phyloP scores from a whole-genome alignment of 2,888 invertebrate genomes.

The Erannis defoliaria region DNA sequence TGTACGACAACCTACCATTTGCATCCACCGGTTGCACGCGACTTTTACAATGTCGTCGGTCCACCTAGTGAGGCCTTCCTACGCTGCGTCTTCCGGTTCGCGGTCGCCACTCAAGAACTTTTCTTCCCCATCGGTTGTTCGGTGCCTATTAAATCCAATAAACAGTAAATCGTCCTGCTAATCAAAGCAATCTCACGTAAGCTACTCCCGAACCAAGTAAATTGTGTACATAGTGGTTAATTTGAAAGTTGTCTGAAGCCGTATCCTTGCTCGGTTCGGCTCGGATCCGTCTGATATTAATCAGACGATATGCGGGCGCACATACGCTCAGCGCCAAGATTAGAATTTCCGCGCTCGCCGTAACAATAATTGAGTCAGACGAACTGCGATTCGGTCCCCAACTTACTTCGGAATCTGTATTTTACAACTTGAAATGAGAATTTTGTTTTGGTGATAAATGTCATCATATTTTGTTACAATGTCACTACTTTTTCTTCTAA shows the following conservation, averaged over 20 bases:
- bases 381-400: conserved; percentile 59
- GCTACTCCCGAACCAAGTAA: conserved; percentile 13
- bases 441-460: conserved; percentile 22
- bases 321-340: conserved; percentile 73
- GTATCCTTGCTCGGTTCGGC: conserved; percentile 45
- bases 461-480: background rate
- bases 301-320: conserved; percentile 75
- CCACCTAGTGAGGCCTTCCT: too few relatives aligned
- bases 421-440: conserved; percentile 31
- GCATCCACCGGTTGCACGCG: too few relatives aligned
- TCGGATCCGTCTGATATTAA: conserved; percentile 65
- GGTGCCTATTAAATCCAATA: too few relatives aligned
- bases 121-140: too few relatives aligned
- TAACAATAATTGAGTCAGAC: conserved; percentile 77
- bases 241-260: conserved; percentile 74
- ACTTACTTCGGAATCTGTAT: conserved; percentile 39
- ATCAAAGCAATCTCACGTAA: background rate
- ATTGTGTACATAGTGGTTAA: conserved; percentile 51
- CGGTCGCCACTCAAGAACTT: too few relatives aligned
- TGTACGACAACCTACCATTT: too few relatives aligned
- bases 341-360: conserved; percentile 70
- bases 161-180: background rate
- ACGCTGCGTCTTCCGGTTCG: too few relatives aligned
- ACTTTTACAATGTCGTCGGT: too few relatives aligned
- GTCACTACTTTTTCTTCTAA: background rate